Evolutionary conservation across 2,888 invertebrate species (phyloP).

Genomic region (Chloroclystis v-ata): DNA sequence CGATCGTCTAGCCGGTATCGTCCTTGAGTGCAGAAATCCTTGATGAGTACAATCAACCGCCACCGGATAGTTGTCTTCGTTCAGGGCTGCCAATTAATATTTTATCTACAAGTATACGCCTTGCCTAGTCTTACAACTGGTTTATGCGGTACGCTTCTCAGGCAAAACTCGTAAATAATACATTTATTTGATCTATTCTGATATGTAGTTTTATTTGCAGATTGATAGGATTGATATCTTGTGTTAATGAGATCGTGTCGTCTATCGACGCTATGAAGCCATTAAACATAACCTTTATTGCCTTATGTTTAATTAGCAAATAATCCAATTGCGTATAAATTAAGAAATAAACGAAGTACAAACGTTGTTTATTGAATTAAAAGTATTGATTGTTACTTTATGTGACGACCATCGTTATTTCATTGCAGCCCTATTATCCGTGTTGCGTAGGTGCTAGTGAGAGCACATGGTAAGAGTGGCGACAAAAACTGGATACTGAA

Average conservation of each 20-base stretch:
- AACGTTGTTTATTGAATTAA: no score
- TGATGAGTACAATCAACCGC: conserved; percentile 79
- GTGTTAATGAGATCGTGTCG: conserved; percentile 11
- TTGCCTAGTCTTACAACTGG: conserved; percentile 37
- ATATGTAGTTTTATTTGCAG: conserved; percentile 21
- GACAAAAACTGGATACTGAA: conserved; percentile 65
- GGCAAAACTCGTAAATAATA: conserved; percentile 35
- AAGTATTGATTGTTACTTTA: no score
- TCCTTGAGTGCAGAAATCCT: conserved; percentile 77
- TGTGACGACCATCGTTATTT: conserved; percentile 6
- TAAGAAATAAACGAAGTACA: no score
- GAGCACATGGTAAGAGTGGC: conserved; percentile 36
- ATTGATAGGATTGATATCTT: conserved; percentile 22
- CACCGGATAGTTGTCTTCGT: conserved; percentile 67
- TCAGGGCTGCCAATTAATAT: conserved; percentile 69
- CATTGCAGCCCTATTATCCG: conserved; percentile 47
- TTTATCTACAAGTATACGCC: conserved; percentile 47
- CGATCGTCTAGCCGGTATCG: conserved; percentile 69
- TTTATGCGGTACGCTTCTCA: conserved; percentile 32
- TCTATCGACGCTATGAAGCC: conserved; percentile 9
- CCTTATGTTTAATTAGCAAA: no score
- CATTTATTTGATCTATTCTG: conserved; percentile 29
- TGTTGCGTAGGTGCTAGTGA: conserved; percentile 58
- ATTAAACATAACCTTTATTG: conserved; percentile 7
- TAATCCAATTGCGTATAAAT: no score